phyloP scores from a whole-genome alignment of 2,113 vertebrate species.

The Nothoprocta pentlandii region DNA sequence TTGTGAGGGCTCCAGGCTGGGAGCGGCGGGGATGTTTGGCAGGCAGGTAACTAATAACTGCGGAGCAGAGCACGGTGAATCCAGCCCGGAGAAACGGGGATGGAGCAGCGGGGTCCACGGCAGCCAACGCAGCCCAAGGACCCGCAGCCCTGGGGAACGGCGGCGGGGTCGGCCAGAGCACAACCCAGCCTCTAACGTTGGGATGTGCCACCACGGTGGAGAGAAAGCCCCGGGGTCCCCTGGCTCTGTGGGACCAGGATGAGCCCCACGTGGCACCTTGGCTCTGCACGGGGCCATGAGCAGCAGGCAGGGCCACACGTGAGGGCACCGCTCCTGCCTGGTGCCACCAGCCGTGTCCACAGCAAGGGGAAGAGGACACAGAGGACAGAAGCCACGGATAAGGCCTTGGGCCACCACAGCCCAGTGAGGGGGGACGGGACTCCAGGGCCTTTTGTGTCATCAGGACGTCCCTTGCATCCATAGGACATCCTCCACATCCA shows the following conservation, averaged over 20 bases:
- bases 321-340: no score
- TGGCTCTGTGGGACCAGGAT: background rate
- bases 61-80: constrained; percentile 6
- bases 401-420: background rate
- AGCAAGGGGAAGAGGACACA: background rate
- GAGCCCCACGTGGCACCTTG: background rate
- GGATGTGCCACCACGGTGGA: background rate
- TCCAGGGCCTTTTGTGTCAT: no score
- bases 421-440: no score
- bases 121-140: background rate
- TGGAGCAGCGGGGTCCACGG: background rate
- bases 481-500: no score
- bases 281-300: background rate
- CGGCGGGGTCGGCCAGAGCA: no score
- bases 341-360: no score
- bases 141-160: background rate
- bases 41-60: background rate
- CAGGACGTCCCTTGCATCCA: no score
- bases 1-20: constrained; percentile 9
- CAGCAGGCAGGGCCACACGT: background rate
- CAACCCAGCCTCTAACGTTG: background rate
- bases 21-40: constrained; percentile 5
- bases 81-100: background rate
- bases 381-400: background rate
- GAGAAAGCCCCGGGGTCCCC: background rate